Evolutionary conservation across 1,140 invertebrate genomes (phyloP), one percentile per base, ranked within the genome.

Genomic region (Acromyrmex heyeri): DNA sequence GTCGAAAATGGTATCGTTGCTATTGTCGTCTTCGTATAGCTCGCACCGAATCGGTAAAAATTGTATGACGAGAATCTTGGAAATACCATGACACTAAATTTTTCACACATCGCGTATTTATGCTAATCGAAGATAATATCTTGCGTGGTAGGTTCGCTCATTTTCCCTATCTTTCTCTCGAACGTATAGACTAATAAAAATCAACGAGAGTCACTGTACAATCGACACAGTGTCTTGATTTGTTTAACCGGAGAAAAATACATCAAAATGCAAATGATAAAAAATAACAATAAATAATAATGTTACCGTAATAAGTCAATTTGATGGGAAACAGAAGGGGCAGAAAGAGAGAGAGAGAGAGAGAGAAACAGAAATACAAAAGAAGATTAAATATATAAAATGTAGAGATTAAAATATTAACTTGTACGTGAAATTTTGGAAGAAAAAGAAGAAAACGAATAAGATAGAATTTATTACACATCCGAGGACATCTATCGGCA

Each of bases 101-200:
- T 73, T 75, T 50, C 55, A 75, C 8, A 7, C 24, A 38, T 34
- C 6, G 18, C 30, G 21, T 34, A 72, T 82, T 73, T 75, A 83
- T 75, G 38, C 38, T 14, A 34, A 30, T 27, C n/a, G 44, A 75
- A 83, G 55, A 83, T 83, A 75, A 73, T 50, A 73, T 62, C 55
- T 75, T 14, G n/a, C 55, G 67, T 18, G 10, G 3, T 59, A 72
- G 78, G n/a, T 18, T 62, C 34, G 10, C 8, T 27, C n/a, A 83
- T 75, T 64, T 83, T 75, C 55, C 24, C 55, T 27, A 8, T 30
- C 21, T 61, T 34, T 73, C 53, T 73, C 53, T 34, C 30, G 18
- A 61, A 79, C 38, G n/a, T 27, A 21, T 2, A n/a, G 38, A 30
- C 16, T 44, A 72, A 44, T 72, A 7, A 82, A 53, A 57, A 70